A percentile compares a stretch with the other conserved stretches of the same genome.
Evolutionary conservation across 2,113 vertebrate species (phyloP).

Genomic region (Meriones unguiculatus): DNA sequence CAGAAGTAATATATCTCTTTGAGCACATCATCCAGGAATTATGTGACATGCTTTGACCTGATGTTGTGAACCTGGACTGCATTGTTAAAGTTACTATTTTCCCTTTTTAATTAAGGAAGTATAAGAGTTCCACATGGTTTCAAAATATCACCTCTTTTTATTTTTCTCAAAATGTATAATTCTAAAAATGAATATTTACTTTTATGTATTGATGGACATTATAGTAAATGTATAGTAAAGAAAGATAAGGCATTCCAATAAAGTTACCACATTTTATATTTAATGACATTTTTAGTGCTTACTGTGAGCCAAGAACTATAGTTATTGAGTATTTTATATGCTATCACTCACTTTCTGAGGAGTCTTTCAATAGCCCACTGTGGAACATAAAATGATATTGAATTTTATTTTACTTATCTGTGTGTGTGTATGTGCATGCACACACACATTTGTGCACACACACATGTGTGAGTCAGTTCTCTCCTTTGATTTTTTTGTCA

Average conservation of each 20-base stretch:
- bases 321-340: neutral
- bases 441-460: neutral
- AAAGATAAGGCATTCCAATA: neutral
- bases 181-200: neutral
- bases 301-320: neutral
- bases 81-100: neutral
- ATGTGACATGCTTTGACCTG: neutral
- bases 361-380: neutral
- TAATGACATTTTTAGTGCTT: neutral
- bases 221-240: neutral
- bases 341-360: neutral
- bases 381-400: neutral
- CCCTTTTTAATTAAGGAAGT: neutral
- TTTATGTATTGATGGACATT: neutral
- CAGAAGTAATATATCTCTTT: neutral
- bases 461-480: neutral
- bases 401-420: neutral
- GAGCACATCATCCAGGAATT: neutral
- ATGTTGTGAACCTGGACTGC: neutral
- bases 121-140: neutral
- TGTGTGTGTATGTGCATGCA: neutral
- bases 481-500: neutral
- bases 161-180: neutral
- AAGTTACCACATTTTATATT: neutral
- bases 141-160: neutral